Percentiles rank a stretch among this genome's conserved stretches.
Evolutionary conservation across 2,113 vertebrate species (phyloP).

Genomic region (Campylomormyrus tamandua): DNA sequence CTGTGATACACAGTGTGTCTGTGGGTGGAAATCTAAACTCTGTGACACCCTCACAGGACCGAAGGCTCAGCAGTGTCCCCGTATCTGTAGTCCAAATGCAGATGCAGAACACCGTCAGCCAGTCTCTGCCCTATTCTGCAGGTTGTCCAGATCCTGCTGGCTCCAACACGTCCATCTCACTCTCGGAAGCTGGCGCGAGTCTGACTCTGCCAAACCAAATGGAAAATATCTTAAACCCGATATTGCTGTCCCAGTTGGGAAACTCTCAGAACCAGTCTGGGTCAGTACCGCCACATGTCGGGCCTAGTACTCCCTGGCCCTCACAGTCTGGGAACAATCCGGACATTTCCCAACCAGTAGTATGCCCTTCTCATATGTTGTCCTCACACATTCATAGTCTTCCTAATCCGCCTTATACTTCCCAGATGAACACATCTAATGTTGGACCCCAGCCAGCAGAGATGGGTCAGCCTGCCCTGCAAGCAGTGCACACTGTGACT

Average conservation of each 20-base stretch:
- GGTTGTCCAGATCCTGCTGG: conserved; percentile 27
- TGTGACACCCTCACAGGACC: conserved; percentile 50
- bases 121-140: conserved; percentile 29
- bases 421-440: conserved; percentile 40
- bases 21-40: conserved; percentile 56
- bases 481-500: conserved; percentile 17
- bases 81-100: conserved; percentile 45
- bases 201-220: conserved; percentile 65
- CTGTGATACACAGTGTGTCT: conserved; percentile 38
- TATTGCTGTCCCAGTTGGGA: conserved; percentile 68
- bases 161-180: conserved; percentile 48
- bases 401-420: conserved; percentile 22
- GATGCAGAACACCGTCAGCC: conserved; percentile 55
- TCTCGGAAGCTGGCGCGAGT: conserved; percentile 53
- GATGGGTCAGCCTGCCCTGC: conserved; percentile 21
- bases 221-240: conserved; percentile 64
- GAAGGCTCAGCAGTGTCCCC: conserved; percentile 33
- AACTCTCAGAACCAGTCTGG: conserved; percentile 29
- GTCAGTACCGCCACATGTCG: conserved; percentile 45
- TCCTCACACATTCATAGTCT: conserved; percentile 34
- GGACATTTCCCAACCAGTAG: conserved; percentile 47
- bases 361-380: conserved; percentile 36
- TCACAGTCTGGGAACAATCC: conserved; percentile 36
- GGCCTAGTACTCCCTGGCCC: conserved; percentile 37
- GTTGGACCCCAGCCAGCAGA: conserved; percentile 24